Percentiles rank a stretch among this genome's conserved stretches.
phyloP scores from a whole-genome alignment of 2,888 invertebrate genomes.

The Polyommatus icarus region DNA sequence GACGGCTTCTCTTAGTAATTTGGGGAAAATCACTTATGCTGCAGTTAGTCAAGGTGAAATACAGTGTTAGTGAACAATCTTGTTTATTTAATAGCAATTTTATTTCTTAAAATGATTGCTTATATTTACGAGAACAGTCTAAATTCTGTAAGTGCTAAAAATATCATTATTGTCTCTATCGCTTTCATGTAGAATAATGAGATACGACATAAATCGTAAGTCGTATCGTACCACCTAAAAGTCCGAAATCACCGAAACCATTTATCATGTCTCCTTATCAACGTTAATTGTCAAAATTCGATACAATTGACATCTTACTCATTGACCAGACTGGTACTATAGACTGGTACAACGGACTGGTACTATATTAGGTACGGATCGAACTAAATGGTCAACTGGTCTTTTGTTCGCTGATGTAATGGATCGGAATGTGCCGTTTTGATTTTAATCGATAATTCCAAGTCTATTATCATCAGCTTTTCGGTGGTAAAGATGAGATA shows the following conservation, averaged over 20 bases:
- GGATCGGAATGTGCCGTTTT: neutral
- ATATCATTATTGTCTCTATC: too few species aligned
- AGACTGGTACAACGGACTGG: too few species aligned
- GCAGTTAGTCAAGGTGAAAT: too few species aligned
- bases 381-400: neutral
- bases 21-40: too few species aligned
- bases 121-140: too few species aligned
- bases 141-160: too few species aligned
- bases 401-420: conserved; percentile 6
- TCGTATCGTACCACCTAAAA: conserved; percentile 16
- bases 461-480: neutral
- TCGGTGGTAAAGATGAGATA: neutral
- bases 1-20: too few species aligned
- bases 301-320: conserved; percentile 48
- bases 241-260: conserved; percentile 21
- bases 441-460: conserved; percentile 5
- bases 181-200: neutral
- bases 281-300: conserved; percentile 41
- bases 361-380: conserved; percentile 11
- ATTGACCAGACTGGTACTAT: neutral
- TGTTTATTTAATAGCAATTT: too few species aligned
- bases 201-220: neutral
- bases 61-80: too few species aligned
- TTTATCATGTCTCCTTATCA: conserved; percentile 35
- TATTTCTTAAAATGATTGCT: too few species aligned